A percentile compares a stretch with the other conserved stretches of the same genome.
phyloP scores from a whole-genome alignment of 2,888 invertebrate genomes.

The Sialis lutaria region DNA sequence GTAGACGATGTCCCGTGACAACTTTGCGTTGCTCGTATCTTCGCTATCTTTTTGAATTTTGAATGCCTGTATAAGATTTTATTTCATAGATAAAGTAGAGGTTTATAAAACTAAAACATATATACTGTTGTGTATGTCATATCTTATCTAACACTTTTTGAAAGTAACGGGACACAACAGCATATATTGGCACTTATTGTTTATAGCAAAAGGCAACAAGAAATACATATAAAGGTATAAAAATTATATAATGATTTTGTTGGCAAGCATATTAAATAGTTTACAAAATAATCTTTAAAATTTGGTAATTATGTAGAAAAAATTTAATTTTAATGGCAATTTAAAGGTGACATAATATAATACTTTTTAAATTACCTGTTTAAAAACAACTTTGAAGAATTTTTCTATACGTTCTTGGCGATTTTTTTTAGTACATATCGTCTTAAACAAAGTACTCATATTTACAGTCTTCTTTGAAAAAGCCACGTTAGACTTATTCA shows the following conservation, averaged over 20 bases:
- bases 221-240: no score
- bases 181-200: no score
- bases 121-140: no score
- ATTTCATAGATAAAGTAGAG: background rate
- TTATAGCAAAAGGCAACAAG: no score
- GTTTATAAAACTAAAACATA: background rate
- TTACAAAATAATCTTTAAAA: no score
- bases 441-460: conserved; percentile 17
- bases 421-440: conserved; percentile 26
- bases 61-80: conserved; percentile 19
- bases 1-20: conserved; percentile 28
- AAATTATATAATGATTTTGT: no score
- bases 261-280: no score
- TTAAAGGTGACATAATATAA: background rate
- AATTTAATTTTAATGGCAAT: background rate
- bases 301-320: background rate
- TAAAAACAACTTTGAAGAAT: conserved; percentile 35
- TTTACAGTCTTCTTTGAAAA: conserved; percentile 16
- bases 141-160: no score
- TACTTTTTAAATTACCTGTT: conserved; percentile 21
- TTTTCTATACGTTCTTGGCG: conserved; percentile 30
- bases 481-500: conserved; percentile 14
- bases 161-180: no score
- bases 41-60: conserved; percentile 25
- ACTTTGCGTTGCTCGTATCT: conserved; percentile 21